Conservation (phyloP, 1,140 invertebrate genomes). For the Zaprionus tsacasi region DNA sequence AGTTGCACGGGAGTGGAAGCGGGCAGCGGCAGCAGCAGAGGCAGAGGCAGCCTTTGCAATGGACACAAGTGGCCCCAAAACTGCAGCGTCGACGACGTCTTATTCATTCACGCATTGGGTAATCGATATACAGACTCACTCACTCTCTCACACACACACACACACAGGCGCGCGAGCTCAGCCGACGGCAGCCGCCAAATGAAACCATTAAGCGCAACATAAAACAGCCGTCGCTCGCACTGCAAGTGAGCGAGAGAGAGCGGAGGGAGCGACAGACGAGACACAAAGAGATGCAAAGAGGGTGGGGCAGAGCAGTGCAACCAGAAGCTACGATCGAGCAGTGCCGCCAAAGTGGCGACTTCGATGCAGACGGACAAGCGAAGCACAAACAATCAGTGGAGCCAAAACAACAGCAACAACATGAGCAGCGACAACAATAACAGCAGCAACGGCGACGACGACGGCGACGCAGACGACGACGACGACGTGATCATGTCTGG, state of each 20-base stretch:
- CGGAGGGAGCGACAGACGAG: neutral
- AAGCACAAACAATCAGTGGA: conserved; percentile 67
- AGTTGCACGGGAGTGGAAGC: neutral
- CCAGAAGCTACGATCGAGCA: conserved; percentile 75
- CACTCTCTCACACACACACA: conserved; percentile 8
- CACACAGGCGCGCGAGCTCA: conserved; percentile 17
- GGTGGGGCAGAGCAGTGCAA: conserved; percentile 60
- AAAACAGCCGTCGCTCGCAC: conserved; percentile 58
- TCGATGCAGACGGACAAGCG: conserved; percentile 48
- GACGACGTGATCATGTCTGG: conserved; percentile 78
- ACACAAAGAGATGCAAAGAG: conserved; percentile 9
- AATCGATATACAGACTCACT: conserved; percentile 67
- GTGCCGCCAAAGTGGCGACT: conserved; percentile 72
- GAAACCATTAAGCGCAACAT: conserved; percentile 80
- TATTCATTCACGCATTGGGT: conserved; percentile 79
- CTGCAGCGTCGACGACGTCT: conserved; percentile 63
- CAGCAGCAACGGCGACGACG: conserved; percentile 44
- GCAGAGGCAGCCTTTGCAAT: conserved; percentile 47
- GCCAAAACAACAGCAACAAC: conserved; percentile 54
- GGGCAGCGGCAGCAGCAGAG: conserved; percentile 1
- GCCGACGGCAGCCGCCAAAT: conserved; percentile 61
- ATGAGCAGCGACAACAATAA: conserved; percentile 22
- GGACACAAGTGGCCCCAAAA: conserved; percentile 70
- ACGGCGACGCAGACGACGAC: conserved; percentile 19
- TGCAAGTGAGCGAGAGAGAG: conserved; percentile 9